phyloP scores from a whole-genome alignment of 2,113 vertebrate species.

The Montifringilla adamsi region DNA sequence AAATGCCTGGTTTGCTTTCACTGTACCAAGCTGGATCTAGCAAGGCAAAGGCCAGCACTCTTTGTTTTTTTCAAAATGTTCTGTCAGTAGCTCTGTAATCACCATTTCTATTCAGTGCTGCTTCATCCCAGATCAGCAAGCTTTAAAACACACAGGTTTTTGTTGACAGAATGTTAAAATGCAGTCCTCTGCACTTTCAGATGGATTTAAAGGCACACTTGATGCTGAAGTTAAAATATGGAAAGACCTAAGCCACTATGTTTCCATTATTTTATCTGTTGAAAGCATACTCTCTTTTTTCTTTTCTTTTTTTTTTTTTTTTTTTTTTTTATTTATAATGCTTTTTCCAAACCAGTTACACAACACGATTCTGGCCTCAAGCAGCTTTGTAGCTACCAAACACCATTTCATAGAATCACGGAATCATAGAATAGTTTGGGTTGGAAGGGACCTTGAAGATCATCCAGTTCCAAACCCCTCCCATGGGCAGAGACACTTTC shows the following conservation, averaged over 20 bases:
- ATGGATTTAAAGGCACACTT: slow-evolving; percentile 29
- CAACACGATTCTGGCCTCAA: not conserved
- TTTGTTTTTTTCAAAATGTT: slow-evolving; percentile 24
- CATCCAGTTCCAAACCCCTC: not conserved
- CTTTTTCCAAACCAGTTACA: slow-evolving; percentile 25
- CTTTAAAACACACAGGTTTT: slow-evolving; percentile 20
- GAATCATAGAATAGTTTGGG: not conserved
- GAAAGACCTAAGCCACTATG: not conserved
- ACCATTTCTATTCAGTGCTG: slow-evolving; percentile 43
- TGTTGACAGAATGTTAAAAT: slow-evolving; percentile 31
- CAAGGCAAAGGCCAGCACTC: not conserved
- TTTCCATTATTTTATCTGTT: not conserved
- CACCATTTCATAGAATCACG: not conserved
- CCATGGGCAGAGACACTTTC: not conserved
- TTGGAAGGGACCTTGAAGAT: not conserved
- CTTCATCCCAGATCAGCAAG: slow-evolving; percentile 43
- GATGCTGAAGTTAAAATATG: not conserved
- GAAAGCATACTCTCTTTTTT: not conserved
- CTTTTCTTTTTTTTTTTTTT: not conserved
- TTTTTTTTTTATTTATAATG: not conserved
- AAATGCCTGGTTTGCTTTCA: slow-evolving; percentile 1
- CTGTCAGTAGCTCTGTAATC: slow-evolving; percentile 41
- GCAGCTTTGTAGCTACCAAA: slow-evolving; percentile 5
- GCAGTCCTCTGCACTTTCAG: slow-evolving; percentile 20
- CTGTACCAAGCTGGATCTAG: not conserved